phyloP scores from a whole-genome alignment of 2,113 vertebrate species.

The Lathamus discolor region DNA sequence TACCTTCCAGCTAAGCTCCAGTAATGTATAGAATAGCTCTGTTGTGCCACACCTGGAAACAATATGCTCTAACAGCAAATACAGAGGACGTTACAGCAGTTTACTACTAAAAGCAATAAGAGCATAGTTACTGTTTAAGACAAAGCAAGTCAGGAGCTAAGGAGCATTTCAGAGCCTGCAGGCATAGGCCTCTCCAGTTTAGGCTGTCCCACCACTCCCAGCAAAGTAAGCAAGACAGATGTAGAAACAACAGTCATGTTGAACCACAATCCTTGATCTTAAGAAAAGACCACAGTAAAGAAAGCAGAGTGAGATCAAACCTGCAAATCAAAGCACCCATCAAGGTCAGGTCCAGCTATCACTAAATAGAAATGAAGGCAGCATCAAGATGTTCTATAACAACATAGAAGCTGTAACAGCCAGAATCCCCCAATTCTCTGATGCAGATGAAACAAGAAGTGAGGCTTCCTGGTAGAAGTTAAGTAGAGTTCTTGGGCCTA shows the following conservation, averaged over 20 bases:
- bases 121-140: neutral
- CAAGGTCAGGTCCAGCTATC: neutral
- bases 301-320: neutral
- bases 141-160: neutral
- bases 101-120: neutral
- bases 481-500: neutral
- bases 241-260: neutral
- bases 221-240: neutral
- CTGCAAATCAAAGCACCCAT: neutral
- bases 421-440: accelerated
- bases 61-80: neutral
- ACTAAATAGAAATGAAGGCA: accelerated
- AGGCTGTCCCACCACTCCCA: neutral
- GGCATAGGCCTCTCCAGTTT: neutral
- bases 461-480: neutral
- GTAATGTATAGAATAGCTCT: neutral
- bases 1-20: neutral
- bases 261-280: accelerated
- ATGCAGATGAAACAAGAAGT: accelerated
- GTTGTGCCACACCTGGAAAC: neutral
- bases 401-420: accelerated
- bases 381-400: accelerated
- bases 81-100: accelerated
- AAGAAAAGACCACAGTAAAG: accelerated
- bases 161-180: neutral